These are phyloP conservation scores for Agrilus mali DNA, from an alignment of 2,888 invertebrate genomes.

Conservation along the genomic window DNA sequence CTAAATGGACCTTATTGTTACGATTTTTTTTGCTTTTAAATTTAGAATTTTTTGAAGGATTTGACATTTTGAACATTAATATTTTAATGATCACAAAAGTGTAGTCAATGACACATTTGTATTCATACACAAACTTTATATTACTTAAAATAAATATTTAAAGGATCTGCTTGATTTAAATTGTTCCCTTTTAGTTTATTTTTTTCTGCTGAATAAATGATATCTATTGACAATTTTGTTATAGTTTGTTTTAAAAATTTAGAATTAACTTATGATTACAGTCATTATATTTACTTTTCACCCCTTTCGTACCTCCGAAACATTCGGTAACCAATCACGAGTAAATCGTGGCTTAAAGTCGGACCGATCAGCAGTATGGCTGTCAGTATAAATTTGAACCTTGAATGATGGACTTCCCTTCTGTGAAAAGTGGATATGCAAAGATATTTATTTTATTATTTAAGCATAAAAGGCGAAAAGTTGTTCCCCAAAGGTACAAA, in stretches of 20 bases:
- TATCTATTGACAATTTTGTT: no score
- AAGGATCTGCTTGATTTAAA: no score
- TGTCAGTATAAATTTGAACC: constrained; percentile 96
- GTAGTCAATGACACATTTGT: background rate
- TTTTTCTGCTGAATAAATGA: background rate
- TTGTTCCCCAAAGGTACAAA: constrained; percentile 24
- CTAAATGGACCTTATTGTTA: constrained; percentile 38
- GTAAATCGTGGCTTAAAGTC: constrained; percentile 64
- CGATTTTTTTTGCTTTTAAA: constrained; percentile 28
- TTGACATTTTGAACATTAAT: background rate
- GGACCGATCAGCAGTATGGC: constrained; percentile 81
- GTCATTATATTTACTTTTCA: constrained; percentile 7
- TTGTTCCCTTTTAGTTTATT: background rate
- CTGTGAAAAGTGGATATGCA: constrained; percentile 41
- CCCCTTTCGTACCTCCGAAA: constrained; percentile 8
- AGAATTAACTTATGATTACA: constrained; percentile 4
- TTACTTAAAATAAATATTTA: background rate
- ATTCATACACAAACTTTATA: background rate
- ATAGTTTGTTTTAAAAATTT: background rate
- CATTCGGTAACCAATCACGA: constrained; percentile 47
- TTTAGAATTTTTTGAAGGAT: constrained; percentile 6
- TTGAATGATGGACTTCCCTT: constrained; percentile 76
- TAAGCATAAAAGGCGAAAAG: constrained; percentile 21
- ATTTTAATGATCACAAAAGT: background rate
- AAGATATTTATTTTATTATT: constrained; percentile 23